Base-by-base conservation (phyloP, 2,888 invertebrate species). In the Drosophila nr. medialis region DNA sequence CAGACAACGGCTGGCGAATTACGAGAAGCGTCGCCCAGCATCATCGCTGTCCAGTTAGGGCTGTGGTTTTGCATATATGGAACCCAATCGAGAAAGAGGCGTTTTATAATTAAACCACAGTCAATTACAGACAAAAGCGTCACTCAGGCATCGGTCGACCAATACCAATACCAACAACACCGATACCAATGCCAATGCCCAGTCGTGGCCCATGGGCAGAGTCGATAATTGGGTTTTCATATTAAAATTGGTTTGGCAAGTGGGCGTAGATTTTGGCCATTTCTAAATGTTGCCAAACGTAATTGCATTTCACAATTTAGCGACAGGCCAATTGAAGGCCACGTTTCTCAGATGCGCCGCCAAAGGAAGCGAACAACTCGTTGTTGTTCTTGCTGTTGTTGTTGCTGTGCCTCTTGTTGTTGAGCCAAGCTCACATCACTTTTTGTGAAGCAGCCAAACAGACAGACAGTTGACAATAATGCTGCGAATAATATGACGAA, bases 401-500 rank as follows among this genome's bases (percentile, higher is more conserved):
- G 45, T 24, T 24, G 24, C 11, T 21, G 42, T 5, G n/a, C 11
- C 21, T 63, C 54, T 36, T 64, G 55, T 30, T 62, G 45, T 49
- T 63, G 53, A 38, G 6, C 21, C 18, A 53, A 53, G 29, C 48
- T 79, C 67, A 68, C 64, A 70, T 87, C 86, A 87, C 74, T 90
- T 90, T 73, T 89, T 82, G 87, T 75, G 66, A 54, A 56, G 51
- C 60, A 54, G 45, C 38, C 64, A 51, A 63, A 53, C 27, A 64
- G 78, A 65, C 71, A 58, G 72, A 77, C 80, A 74, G 75, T 84
- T 91, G 91, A 91, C 90, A 90, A 91, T 90, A 91, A 91, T 91
- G 89, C 91, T 72, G 91, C 91, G 83, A 90, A 91, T 91, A 91
- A 90, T 87, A 91, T 91, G 90, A 90, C 88, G 90, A 89, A 89